Conservation (phyloP, 2,113 vertebrate genomes). For the Hypanus sabinus region DNA sequence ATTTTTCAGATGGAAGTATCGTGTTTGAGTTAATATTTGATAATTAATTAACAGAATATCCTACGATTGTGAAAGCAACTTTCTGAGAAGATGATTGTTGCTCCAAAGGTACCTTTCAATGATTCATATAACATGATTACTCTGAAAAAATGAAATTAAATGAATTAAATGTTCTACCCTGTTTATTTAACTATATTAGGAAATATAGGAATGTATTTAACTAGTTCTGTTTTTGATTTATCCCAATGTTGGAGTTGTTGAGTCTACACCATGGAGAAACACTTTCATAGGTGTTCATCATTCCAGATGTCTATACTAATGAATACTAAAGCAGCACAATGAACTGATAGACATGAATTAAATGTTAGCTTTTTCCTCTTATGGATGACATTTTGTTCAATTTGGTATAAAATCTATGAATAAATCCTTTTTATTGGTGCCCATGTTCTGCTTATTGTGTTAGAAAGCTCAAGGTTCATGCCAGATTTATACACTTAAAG, state of each 20-base stretch:
- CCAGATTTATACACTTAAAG: neutral
- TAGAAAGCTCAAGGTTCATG: neutral
- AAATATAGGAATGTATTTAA: neutral
- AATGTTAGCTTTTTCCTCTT: neutral
- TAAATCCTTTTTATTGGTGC: constrained; percentile 11
- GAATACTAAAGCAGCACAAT: neutral
- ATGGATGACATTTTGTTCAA: neutral
- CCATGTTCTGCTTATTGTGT: neutral
- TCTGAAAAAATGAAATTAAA: neutral
- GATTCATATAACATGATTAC: neutral
- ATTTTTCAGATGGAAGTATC: neutral
- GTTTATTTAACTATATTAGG: neutral
- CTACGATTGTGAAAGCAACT: neutral
- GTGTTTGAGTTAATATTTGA: neutral
- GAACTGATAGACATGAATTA: neutral
- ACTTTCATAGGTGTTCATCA: neutral
- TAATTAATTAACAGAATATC: neutral
- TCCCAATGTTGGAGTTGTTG: too few species aligned
- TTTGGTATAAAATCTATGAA: neutral
- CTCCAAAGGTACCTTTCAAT: neutral
- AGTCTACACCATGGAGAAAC: neutral
- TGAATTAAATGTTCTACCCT: neutral
- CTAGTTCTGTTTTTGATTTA: neutral
- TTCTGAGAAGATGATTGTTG: neutral
- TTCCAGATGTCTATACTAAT: neutral